Evolutionary conservation across 2,888 invertebrate genomes (phyloP).

Genomic region (Timandra comae): DNA sequence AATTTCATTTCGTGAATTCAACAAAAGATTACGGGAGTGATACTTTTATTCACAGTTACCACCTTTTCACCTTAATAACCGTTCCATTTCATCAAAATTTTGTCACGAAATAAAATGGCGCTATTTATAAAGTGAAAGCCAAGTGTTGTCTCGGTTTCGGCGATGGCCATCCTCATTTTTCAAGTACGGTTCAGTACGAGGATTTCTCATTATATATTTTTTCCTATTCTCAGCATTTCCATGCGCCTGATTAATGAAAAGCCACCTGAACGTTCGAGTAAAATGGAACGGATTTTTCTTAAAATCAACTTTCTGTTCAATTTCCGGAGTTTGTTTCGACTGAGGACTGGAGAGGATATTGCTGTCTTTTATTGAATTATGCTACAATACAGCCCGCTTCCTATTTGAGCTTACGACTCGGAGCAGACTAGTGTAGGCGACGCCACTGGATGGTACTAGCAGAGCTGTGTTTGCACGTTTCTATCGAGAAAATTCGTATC

Average conservation of each 20-base stretch:
- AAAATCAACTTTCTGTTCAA: conserved; percentile 4
- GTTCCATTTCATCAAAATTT: conserved; percentile 29
- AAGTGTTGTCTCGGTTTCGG: conserved; percentile 27
- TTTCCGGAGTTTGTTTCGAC: conserved; percentile 1
- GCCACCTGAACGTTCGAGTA: conserved; percentile 23
- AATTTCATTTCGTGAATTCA: conserved; percentile 4
- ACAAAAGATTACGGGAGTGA: conserved; percentile 6
- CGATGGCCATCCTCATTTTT: conserved; percentile 27
- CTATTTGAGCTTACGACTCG: no score
- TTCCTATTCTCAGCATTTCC: conserved; percentile 26
- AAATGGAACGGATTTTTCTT: conserved; percentile 20
- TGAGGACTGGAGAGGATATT: neutral
- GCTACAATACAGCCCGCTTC: no score
- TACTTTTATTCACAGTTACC: conserved; percentile 16
- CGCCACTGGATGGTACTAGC: no score
- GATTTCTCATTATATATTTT: conserved; percentile 16
- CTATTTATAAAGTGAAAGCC: conserved; percentile 29
- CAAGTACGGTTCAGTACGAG: conserved; percentile 15
- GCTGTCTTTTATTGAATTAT: neutral
- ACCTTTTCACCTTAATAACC: conserved; percentile 27
- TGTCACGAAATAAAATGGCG: conserved; percentile 27
- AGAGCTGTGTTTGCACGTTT: no score
- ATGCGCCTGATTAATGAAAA: conserved; percentile 32
- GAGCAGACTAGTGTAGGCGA: no score
- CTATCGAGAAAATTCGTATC: no score